Evolutionary conservation across 2,113 vertebrate genomes (phyloP).

Genomic region (Etheostoma spectabile): DNA sequence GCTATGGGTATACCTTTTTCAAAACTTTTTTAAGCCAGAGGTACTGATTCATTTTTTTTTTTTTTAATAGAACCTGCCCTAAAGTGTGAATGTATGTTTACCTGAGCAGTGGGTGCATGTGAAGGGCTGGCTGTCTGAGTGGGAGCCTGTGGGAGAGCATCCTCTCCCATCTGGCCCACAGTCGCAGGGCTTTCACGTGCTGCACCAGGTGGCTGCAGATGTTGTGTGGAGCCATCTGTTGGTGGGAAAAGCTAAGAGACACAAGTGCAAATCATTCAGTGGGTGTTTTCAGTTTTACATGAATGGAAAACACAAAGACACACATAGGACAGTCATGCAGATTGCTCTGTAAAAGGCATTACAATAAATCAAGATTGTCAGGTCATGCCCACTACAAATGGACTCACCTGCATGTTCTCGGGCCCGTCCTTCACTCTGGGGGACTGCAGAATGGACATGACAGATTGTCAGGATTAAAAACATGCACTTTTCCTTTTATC

Average conservation of each 20-base stretch:
- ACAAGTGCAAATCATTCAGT: constrained; percentile 6
- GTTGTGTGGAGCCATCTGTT: constrained; percentile 73
- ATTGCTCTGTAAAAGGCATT: constrained; percentile 42
- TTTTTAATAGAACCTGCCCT: not conserved
- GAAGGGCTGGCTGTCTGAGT: constrained; percentile 82
- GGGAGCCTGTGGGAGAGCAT: constrained; percentile 73
- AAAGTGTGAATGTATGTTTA: constrained; percentile 5
- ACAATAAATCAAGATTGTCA: constrained; percentile 50
- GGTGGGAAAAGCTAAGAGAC: constrained; percentile 72
- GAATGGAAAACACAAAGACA: constrained; percentile 5
- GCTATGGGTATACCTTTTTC: not conserved
- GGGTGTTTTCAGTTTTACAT: not conserved
- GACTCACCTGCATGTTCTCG: constrained; percentile 92
- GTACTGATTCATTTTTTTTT: too few species aligned
- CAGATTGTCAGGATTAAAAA: constrained; percentile 80
- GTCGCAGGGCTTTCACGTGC: constrained; percentile 82
- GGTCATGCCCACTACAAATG: constrained; percentile 69
- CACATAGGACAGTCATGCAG: constrained; percentile 66
- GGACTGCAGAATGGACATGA: constrained; percentile 88
- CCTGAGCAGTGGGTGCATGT: constrained; percentile 75
- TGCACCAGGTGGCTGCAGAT: constrained; percentile 85
- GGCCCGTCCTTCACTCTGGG: constrained; percentile 96
- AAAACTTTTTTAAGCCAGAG: too few species aligned
- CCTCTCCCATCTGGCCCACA: constrained; percentile 87
- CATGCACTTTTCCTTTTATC: constrained; percentile 66